A percentile compares a stretch with the other conserved stretches of the same genome.
These are phyloP conservation scores for Macaria liturata DNA, from an alignment of 2,888 invertebrate genomes.

Conservation along the genomic window DNA sequence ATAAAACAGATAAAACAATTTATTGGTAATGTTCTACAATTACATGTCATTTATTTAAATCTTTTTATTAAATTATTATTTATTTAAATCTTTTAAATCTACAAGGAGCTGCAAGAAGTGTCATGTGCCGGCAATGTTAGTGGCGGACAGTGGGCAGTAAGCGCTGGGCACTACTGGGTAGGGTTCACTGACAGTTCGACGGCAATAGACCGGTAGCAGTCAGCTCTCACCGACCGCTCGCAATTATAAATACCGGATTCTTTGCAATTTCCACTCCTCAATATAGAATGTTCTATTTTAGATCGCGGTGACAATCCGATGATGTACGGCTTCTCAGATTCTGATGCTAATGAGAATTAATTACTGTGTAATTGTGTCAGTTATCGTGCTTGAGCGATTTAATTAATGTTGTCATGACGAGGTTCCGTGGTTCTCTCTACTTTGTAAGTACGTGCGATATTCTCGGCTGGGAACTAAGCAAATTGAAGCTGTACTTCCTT, in stretches of 20 bases:
- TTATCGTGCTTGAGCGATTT: slow-evolving; percentile 33
- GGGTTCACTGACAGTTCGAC: slow-evolving; percentile 32
- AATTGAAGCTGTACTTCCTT: background rate
- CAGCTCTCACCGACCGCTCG: slow-evolving; percentile 23
- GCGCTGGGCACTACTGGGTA: too few species aligned
- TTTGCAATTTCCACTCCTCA: slow-evolving; percentile 37
- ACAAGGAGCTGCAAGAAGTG: too few species aligned
- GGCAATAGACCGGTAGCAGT: slow-evolving; percentile 23
- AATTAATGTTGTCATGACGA: slow-evolving; percentile 16
- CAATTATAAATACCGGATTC: slow-evolving; percentile 28
- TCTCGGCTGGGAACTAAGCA: background rate
- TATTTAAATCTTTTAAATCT: too few species aligned
- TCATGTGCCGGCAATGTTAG: too few species aligned
- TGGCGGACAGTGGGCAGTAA: too few species aligned
- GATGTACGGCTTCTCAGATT: slow-evolving; percentile 54
- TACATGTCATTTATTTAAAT: too few species aligned
- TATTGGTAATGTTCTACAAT: too few species aligned
- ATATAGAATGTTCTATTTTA: slow-evolving; percentile 63
- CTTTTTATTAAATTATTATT: too few species aligned
- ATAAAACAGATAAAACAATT: too few species aligned
- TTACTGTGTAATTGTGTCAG: slow-evolving; percentile 62
- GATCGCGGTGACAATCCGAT: slow-evolving; percentile 69
- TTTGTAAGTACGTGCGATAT: background rate
- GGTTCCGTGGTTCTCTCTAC: slow-evolving; percentile 6
- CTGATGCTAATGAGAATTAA: slow-evolving; percentile 67